A percentile compares a stretch with the other conserved stretches of the same genome.
Evolutionary conservation across 2,797 vertebrate genomes (phyloP).

Genomic region (Lerista edwardsae): DNA sequence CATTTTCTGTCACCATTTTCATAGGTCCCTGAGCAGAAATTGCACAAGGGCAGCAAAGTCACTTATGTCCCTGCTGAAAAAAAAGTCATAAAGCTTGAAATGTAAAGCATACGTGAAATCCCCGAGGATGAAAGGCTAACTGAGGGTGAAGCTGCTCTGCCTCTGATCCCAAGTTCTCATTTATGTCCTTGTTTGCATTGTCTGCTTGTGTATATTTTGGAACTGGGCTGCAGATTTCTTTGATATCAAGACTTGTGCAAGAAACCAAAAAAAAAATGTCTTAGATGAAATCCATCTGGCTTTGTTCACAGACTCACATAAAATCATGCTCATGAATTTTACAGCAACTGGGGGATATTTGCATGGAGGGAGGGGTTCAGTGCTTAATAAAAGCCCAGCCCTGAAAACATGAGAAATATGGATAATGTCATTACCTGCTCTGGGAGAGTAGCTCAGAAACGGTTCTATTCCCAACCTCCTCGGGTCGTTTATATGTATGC

Average conservation of each 20-base stretch:
- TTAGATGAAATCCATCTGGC: slow-evolving; percentile 72
- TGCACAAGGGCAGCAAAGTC: not conserved
- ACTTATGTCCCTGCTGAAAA: not conserved
- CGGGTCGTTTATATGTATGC: slow-evolving; percentile 55
- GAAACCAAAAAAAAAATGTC: slow-evolving; percentile 66
- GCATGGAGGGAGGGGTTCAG: slow-evolving; percentile 56
- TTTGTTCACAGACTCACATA: slow-evolving; percentile 71
- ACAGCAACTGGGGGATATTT: slow-evolving; percentile 70
- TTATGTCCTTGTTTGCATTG: slow-evolving; percentile 63
- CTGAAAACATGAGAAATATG: slow-evolving; percentile 66
- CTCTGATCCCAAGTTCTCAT: slow-evolving; percentile 35
- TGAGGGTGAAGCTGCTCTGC: not conserved
- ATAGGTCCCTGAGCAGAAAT: too few relatives aligned
- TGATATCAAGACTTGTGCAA: slow-evolving; percentile 63
- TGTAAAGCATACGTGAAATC: not conserved
- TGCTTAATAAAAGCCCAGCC: slow-evolving; percentile 62
- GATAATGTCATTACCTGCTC: slow-evolving; percentile 72
- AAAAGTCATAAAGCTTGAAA: not conserved
- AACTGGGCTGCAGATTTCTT: slow-evolving; percentile 64
- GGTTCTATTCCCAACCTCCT: slow-evolving; percentile 62
- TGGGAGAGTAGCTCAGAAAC: slow-evolving; percentile 61
- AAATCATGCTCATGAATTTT: slow-evolving; percentile 68
- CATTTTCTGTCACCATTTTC: too few relatives aligned
- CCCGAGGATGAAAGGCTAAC: not conserved
- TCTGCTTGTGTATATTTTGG: slow-evolving; percentile 60